These are phyloP conservation scores for Silurus asotus DNA, from an alignment of 2,113 vertebrate genomes.

Conservation along the genomic window DNA sequence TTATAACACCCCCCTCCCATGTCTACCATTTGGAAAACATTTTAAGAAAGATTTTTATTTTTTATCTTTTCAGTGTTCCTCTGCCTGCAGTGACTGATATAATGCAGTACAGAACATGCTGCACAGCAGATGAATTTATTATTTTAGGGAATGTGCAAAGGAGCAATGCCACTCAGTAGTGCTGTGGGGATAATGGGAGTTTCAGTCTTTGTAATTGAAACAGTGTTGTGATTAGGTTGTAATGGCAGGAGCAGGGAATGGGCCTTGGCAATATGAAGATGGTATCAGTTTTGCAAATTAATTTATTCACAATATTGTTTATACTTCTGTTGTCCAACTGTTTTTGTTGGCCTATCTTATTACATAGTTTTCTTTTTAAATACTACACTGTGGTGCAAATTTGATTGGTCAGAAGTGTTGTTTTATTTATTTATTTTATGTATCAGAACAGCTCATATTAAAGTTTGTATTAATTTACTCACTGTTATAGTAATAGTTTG, in stretches of 20 bases:
- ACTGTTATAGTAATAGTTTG: neutral
- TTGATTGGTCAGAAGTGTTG: neutral
- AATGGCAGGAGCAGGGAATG: neutral
- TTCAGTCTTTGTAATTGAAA: neutral
- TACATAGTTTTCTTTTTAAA: no score
- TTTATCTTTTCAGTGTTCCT: neutral
- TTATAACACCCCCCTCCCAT: no score
- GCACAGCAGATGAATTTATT: constrained; percentile 8
- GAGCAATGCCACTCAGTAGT: neutral
- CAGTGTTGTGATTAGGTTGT: neutral
- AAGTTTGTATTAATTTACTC: neutral
- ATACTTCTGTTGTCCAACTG: neutral
- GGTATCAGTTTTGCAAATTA: neutral
- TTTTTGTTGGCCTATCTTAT: no score
- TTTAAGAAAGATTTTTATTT: neutral
- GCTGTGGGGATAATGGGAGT: neutral
- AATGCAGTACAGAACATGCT: constrained; percentile 11
- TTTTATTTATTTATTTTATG: neutral
- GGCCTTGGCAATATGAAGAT: neutral
- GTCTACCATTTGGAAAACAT: neutral
- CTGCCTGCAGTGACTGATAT: neutral
- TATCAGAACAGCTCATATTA: neutral
- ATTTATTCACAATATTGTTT: neutral
- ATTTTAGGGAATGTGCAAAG: neutral
- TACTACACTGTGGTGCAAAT: neutral